Base-by-base conservation (phyloP, 2,888 invertebrate species). In the Bhutanitis thaidina region DNA sequence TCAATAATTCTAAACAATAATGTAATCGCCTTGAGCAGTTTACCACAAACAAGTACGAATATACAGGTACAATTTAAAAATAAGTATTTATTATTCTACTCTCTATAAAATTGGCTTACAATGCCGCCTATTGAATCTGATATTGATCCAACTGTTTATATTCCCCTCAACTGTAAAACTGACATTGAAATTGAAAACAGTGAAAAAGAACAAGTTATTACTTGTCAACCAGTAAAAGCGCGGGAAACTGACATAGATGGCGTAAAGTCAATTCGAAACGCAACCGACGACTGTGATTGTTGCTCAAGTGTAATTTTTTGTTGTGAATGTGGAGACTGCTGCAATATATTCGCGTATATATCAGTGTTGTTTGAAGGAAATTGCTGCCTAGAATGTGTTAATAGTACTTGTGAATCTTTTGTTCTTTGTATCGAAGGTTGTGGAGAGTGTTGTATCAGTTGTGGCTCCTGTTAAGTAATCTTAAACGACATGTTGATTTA, bases 151-250 rank as follows among this genome's bases (percentile, higher is more conserved):
- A 48, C 27, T 48, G 35, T 27, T 35, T 29, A 16, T 5, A 15
- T 46, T 20, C 14, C 39, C 46, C 20, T 43, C 36, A 43, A 32
- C 32, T 10, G 27, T 32, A 32, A 32, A 32, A 12, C 34, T 34
- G 29, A 38, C 7, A 12, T 1, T 29, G 34, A 43, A 41, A 10
- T 12, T 32, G n/a, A 41, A 12, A 15, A 49, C 49, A 15, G 2
- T 20, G 12, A 27, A 45, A 37, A 20, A 8, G 49, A 43, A 1
- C 27, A 27, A 10, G 52, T 53, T 30, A 43, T 58, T 37, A 53
- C 48, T 12, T 40, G 39, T 20, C 58, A 59, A 51, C 58, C 58
- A n/a, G 43, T 44, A 12, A 55, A 52, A 52, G 16, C 13, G 16
- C 38, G 16, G 38, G 46, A 48, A 36, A 43, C 30, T 38, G 10